Evolutionary conservation across 2,113 vertebrate genomes (phyloP).

Genomic region (Plectropomus leopardus): DNA sequence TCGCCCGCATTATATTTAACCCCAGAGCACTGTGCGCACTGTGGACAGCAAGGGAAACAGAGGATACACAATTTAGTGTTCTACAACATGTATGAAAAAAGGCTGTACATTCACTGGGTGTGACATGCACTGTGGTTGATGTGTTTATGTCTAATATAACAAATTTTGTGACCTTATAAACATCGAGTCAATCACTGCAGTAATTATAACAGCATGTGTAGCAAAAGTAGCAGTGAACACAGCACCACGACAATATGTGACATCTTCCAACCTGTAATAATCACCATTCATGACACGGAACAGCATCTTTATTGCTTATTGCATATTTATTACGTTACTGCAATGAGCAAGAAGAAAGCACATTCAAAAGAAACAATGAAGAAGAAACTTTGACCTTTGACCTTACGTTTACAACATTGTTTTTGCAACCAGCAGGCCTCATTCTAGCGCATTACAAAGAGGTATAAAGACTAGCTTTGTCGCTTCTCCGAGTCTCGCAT

Average conservation of each 20-base stretch:
- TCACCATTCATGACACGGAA: neutral
- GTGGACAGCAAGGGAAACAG: conserved; percentile 36
- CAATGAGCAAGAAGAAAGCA: neutral
- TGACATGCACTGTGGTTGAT: neutral
- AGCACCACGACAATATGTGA: neutral
- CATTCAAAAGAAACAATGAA: neutral
- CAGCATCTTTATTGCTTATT: too few relatives aligned
- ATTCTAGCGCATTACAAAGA: neutral
- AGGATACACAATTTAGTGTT: conserved; percentile 52
- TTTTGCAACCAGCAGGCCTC: neutral
- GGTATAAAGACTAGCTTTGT: neutral
- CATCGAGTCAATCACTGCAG: neutral
- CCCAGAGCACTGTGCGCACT: conserved; percentile 65
- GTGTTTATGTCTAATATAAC: conserved; percentile 15
- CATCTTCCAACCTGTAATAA: neutral
- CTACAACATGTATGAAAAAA: conserved; percentile 45
- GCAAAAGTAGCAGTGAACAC: neutral
- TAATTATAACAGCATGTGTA: conserved; percentile 13
- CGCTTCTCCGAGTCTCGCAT: neutral
- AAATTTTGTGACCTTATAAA: neutral
- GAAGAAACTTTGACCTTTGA: neutral
- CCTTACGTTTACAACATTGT: neutral
- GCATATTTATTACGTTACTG: too few relatives aligned
- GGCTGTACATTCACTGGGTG: conserved; percentile 12
- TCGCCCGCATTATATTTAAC: conserved; percentile 82